A percentile compares a stretch with the other conserved stretches of the same genome.
These are phyloP conservation scores for Carpatolechia fugitivella DNA, from an alignment of 2,888 invertebrate species.

Conservation along the genomic window DNA sequence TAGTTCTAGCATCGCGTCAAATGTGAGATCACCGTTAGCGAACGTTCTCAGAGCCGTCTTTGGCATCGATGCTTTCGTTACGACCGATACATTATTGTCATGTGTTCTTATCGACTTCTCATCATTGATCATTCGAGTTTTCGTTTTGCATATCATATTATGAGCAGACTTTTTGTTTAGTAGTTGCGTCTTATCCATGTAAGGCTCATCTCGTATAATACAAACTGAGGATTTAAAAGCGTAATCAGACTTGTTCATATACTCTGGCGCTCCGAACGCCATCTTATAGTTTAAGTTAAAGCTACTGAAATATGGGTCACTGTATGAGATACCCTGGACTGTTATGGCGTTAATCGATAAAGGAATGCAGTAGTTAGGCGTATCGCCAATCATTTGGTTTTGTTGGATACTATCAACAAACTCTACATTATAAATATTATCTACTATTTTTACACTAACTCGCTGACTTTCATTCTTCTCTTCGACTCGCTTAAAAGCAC, in stretches of 20 bases:
- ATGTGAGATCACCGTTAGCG: slow-evolving; percentile 73
- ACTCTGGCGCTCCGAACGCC: slow-evolving; percentile 76
- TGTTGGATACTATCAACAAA: slow-evolving; percentile 80
- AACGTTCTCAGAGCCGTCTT: slow-evolving; percentile 54
- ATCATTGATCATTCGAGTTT: slow-evolving; percentile 65
- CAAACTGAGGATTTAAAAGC: slow-evolving; percentile 80
- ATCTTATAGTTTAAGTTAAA: slow-evolving; percentile 80
- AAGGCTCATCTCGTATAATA: slow-evolving; percentile 77
- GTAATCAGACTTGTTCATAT: slow-evolving; percentile 81
- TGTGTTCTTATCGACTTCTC: slow-evolving; percentile 58
- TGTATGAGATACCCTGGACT: slow-evolving; percentile 81
- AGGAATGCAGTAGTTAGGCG: slow-evolving; percentile 80
- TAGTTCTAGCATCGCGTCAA: slow-evolving; percentile 68
- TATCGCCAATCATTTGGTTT: slow-evolving; percentile 80
- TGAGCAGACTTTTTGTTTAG: slow-evolving; percentile 67
- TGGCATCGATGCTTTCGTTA: slow-evolving; percentile 42
- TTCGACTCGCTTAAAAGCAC: slow-evolving; percentile 78
- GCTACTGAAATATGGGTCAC: slow-evolving; percentile 80
- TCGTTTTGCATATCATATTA: slow-evolving; percentile 64
- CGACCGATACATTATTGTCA: slow-evolving; percentile 71
- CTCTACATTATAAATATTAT: slow-evolving; percentile 79
- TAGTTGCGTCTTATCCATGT: slow-evolving; percentile 62
- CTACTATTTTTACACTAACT: slow-evolving; percentile 78
- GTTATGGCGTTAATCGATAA: slow-evolving; percentile 80
- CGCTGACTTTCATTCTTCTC: slow-evolving; percentile 78